Conservation (phyloP, 2,797 vertebrate genomes). For the Mormyrops attenuatus region DNA sequence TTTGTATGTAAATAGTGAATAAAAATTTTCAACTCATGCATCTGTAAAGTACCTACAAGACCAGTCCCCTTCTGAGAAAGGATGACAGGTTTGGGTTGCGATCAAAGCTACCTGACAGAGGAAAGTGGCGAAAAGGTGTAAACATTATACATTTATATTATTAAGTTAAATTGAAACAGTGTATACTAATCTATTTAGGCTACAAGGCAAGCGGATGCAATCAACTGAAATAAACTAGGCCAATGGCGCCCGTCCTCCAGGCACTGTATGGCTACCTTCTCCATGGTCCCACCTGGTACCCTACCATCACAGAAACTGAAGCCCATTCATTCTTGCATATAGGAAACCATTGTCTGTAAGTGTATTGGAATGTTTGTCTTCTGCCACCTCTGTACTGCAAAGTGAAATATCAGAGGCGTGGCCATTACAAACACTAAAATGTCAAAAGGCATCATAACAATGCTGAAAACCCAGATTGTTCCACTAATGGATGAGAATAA, state of each 20-base stretch:
- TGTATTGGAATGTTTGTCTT: neutral
- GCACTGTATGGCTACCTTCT: neutral
- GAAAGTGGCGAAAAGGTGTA: neutral
- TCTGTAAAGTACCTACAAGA: neutral
- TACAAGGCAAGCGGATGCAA: neutral
- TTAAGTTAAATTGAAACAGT: neutral
- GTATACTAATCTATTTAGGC: neutral
- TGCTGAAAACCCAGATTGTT: conserved; percentile 13
- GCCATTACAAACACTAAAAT: conserved; percentile 12
- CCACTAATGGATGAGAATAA: conserved; percentile 20
- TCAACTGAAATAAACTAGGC: neutral
- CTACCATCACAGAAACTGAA: neutral
- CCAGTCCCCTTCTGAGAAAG: neutral
- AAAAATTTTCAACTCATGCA: neutral
- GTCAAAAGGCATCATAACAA: conserved; percentile 19
- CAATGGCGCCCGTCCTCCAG: neutral
- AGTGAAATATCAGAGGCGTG: neutral
- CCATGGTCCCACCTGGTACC: neutral
- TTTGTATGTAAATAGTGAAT: neutral
- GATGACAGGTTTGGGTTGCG: neutral
- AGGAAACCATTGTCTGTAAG: neutral
- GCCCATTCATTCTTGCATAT: neutral
- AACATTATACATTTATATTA: neutral
- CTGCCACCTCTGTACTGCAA: neutral
- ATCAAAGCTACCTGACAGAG: neutral